A percentile compares a stretch with the other conserved stretches of the same genome.
phyloP scores from a whole-genome alignment of 2,797 vertebrate species.

The Acridotheres tristis region DNA sequence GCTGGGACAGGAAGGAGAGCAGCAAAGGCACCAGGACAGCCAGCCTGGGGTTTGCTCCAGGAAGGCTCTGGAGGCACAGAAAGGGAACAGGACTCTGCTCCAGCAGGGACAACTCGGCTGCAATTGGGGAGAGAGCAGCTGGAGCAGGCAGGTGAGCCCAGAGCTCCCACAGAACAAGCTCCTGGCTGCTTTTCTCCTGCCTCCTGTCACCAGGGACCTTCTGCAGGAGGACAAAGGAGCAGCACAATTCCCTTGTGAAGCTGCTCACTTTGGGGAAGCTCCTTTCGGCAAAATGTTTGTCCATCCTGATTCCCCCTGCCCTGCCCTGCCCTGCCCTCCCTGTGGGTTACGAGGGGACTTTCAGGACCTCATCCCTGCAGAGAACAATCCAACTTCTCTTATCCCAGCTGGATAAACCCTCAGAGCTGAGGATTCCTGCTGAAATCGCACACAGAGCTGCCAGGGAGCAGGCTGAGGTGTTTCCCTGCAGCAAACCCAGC shows the following conservation, averaged over 20 bases:
- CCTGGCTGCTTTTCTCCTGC: not conserved
- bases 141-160: not conserved
- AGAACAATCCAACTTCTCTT: not conserved
- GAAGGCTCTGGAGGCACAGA: not conserved
- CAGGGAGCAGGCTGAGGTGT: not conserved
- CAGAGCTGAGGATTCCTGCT: not conserved
- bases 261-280: not conserved
- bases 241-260: not conserved
- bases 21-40: not conserved
- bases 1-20: not conserved
- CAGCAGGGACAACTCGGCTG: accelerated
- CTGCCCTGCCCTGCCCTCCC: not conserved
- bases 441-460: not conserved
- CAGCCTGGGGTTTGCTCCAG: not conserved
- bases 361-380: not conserved
- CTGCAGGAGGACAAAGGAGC: not conserved
- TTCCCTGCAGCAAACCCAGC: not conserved
- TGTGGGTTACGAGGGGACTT: not conserved
- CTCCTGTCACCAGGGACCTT: not conserved
- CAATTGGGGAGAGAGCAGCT: not conserved
- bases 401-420: not conserved
- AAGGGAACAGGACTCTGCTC: not conserved
- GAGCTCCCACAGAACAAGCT: not conserved
- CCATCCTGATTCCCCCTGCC: not conserved
- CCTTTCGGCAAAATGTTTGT: not conserved